phyloP scores from a whole-genome alignment of 2,113 vertebrate species.

The Dolichotis patagonum region DNA sequence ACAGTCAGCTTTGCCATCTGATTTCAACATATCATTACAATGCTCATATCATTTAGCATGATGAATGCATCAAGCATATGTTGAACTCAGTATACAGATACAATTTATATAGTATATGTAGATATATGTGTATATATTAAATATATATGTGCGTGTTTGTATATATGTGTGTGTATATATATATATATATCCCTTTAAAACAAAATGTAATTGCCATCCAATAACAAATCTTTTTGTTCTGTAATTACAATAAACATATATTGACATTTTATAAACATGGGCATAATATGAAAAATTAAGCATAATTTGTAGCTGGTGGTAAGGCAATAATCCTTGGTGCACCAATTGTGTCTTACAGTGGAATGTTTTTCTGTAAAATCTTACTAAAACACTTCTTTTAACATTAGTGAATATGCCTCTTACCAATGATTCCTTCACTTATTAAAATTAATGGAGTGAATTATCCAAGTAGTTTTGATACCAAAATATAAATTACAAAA shows the following conservation, averaged over 20 bases:
- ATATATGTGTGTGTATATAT: neutral
- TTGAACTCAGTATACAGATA: neutral
- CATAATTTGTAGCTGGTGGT: neutral
- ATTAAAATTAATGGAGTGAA: conserved; percentile 63
- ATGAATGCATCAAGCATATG: neutral
- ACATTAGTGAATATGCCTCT: conserved; percentile 45
- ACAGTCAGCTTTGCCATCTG: neutral
- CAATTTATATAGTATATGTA: neutral
- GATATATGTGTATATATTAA: neutral
- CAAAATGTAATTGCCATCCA: conserved; percentile 5
- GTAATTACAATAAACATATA: neutral
- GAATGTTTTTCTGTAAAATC: conserved; percentile 23
- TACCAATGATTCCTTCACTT: conserved; percentile 53
- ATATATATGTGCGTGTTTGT: too few species aligned
- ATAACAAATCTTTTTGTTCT: neutral
- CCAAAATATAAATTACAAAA: conserved; percentile 22
- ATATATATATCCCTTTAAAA: neutral
- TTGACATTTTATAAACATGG: neutral
- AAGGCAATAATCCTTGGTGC: neutral
- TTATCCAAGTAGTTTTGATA: conserved; percentile 42
- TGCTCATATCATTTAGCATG: neutral
- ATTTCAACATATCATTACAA: neutral
- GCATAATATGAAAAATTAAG: neutral
- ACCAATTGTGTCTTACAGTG: neutral
- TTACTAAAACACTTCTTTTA: neutral